Percentiles rank a stretch among this genome's conserved stretches.
Conservation (phyloP, 2,888 invertebrate species). For the Junonia oenone region DNA sequence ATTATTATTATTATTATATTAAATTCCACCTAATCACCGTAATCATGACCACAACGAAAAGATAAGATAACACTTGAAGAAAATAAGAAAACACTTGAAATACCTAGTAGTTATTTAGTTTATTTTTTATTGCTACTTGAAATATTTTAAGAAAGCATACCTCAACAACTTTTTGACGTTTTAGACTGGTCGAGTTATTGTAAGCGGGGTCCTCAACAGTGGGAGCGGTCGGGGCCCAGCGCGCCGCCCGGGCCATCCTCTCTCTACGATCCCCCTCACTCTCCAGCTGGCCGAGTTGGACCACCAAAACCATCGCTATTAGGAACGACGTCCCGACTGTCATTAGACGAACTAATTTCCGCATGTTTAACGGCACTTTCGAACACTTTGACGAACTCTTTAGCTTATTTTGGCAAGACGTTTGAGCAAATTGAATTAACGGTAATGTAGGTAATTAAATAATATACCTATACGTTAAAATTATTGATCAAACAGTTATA, state of each 20-base stretch:
- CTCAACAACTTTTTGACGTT: slow-evolving; percentile 29
- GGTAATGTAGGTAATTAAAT: too few relatives aligned
- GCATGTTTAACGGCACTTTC: slow-evolving; percentile 38
- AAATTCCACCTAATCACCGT: too few relatives aligned
- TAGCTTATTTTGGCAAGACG: neutral
- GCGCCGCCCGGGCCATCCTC: slow-evolving; percentile 25
- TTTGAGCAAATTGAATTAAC: too few relatives aligned
- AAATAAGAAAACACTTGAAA: too few relatives aligned
- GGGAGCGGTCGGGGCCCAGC: slow-evolving; percentile 3
- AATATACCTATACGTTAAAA: too few relatives aligned
- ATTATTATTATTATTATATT: too few relatives aligned
- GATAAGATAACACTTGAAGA: too few relatives aligned
- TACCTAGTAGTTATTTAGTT: too few relatives aligned
- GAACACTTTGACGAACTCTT: neutral
- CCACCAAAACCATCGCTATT: slow-evolving; percentile 39
- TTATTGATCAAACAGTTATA: too few relatives aligned
- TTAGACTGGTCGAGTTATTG: slow-evolving; percentile 10
- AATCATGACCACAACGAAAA: too few relatives aligned
- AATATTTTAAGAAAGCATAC: slow-evolving; percentile 17
- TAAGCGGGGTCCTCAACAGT: neutral
- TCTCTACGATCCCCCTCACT: slow-evolving; percentile 14
- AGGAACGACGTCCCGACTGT: slow-evolving; percentile 37
- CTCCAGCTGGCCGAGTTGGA: slow-evolving; percentile 36
- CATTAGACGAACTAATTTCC: slow-evolving; percentile 41
- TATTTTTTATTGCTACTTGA: neutral